Evolutionary conservation across 1,140 invertebrate species (phyloP), one percentile per base, ranked within the genome.

Genomic region (Lasioglossum baleicum): DNA sequence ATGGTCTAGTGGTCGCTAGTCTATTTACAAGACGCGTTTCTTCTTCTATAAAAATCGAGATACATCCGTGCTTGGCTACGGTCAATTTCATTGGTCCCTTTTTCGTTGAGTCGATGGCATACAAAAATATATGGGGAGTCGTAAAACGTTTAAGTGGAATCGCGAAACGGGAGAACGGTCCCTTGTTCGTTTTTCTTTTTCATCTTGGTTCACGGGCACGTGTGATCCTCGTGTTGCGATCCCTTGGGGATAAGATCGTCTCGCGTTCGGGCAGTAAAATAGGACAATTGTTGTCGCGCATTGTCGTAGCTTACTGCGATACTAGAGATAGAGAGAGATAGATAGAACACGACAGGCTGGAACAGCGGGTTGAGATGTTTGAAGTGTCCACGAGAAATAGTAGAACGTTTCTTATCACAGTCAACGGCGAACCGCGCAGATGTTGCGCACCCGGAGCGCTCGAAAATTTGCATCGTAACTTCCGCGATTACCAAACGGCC

Each of bases 381-480:
- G 35, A 88, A 90, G 78, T 88, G 81, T 89, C 86, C 78, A 86
- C 85, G 65, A 81, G 76, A 73, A 72, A 74, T 83, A 90, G 80
- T 74, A 87, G 78, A 87, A 87, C 86, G 80, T 87, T 89, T 91
- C 83, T 87, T 92, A 93, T 93, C 92, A 92, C 92, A 93, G 91
- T 92, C 84, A 91, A 87, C 89, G 89, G 90, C 83, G 77, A 83
- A 82, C 83, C 89, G 83, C 84, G 87, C 74, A 42, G 85, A 90
- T 80, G 53, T 63, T 71, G 48, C 26, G 68, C 22, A 11, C 40
- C n/a, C 26, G 72, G 72, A 66, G 77, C 81, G 74, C 64, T 72
- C 53, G 83, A 88, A 26, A 82, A 48, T 71, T 85, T 85, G 35
- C 68, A 64, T 72, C 15, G 15, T 26, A 51, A 44, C 70, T 42